These are phyloP conservation scores for Phortica okadai DNA, from an alignment of 2,888 invertebrate genomes.

Conservation along the genomic window DNA sequence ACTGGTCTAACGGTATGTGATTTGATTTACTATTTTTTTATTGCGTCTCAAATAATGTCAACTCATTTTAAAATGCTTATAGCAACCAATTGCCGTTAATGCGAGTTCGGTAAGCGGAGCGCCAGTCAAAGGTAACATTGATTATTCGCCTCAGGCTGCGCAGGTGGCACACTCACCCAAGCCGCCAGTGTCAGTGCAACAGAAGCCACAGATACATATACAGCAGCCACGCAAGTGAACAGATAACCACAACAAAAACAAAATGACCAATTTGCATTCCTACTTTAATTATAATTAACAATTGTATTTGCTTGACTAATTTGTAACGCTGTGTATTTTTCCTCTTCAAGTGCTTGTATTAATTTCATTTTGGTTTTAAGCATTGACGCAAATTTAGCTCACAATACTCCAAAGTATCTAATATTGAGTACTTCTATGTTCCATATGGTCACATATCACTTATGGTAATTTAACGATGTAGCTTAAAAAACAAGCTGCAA, in stretches of 20 bases:
- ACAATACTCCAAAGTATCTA: no score
- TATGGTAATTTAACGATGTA: no score
- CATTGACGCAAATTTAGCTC: not conserved
- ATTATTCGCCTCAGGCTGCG: slow-evolving; percentile 92
- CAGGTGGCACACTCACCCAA: slow-evolving; percentile 90
- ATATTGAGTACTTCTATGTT: no score
- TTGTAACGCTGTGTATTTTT: not conserved
- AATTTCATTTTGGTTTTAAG: not conserved
- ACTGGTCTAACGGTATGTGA: slow-evolving; percentile 83
- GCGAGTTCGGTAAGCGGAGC: slow-evolving; percentile 87
- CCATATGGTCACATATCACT: no score
- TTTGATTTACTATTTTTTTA: not conserved
- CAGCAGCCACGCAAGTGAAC: slow-evolving; percentile 90
- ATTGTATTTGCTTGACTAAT: not conserved
- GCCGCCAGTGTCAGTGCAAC: slow-evolving; percentile 81
- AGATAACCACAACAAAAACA: not conserved
- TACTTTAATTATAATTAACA: not conserved
- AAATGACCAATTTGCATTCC: slow-evolving; percentile 18
- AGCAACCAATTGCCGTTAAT: slow-evolving; percentile 80
- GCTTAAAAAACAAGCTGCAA: no score
- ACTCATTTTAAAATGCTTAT: not conserved
- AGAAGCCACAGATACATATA: slow-evolving; percentile 83
- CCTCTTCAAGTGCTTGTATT: not conserved
- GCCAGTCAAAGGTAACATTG: slow-evolving; percentile 88
- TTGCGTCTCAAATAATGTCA: not conserved